A percentile compares a stretch with the other conserved stretches of the same genome.
These are phyloP conservation scores for Cryptoprocta ferox DNA, from an alignment of 2,797 vertebrate genomes.

Conservation along the genomic window DNA sequence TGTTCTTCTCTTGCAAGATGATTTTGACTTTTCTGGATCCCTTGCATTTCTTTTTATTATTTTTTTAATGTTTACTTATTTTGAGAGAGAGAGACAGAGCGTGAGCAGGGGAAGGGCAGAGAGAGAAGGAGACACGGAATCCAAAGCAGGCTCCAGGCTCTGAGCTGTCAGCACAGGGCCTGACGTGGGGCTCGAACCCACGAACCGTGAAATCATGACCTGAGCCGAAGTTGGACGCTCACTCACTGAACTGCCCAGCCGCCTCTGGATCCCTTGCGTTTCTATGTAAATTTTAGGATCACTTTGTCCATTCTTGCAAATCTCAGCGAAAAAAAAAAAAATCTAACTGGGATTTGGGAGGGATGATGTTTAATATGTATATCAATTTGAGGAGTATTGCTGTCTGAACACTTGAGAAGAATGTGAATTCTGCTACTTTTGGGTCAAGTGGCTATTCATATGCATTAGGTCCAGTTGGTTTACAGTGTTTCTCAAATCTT, in stretches of 20 bases:
- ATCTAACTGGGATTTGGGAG: background rate
- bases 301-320: background rate
- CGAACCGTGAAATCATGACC: too few species aligned
- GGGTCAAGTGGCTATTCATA: background rate
- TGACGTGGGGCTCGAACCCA: too few species aligned
- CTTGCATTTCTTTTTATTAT: background rate
- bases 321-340: background rate
- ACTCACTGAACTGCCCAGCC: too few species aligned
- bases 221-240: too few species aligned
- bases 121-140: too few species aligned
- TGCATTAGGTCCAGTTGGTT: background rate
- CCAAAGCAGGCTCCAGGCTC: too few species aligned
- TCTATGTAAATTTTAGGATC: background rate
- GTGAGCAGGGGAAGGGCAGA: too few species aligned
- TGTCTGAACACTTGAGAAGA: background rate
- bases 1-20: background rate
- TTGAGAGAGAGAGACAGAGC: too few species aligned
- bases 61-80: too few species aligned
- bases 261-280: background rate
- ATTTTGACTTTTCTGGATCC: background rate
- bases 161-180: too few species aligned
- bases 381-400: background rate
- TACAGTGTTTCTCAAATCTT: background rate
- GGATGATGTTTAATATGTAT: background rate
- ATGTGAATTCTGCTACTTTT: background rate